Evolutionary conservation across 2,888 invertebrate genomes (phyloP), one percentile per base, ranked within the genome.

Genomic region (Thecophora atra): DNA sequence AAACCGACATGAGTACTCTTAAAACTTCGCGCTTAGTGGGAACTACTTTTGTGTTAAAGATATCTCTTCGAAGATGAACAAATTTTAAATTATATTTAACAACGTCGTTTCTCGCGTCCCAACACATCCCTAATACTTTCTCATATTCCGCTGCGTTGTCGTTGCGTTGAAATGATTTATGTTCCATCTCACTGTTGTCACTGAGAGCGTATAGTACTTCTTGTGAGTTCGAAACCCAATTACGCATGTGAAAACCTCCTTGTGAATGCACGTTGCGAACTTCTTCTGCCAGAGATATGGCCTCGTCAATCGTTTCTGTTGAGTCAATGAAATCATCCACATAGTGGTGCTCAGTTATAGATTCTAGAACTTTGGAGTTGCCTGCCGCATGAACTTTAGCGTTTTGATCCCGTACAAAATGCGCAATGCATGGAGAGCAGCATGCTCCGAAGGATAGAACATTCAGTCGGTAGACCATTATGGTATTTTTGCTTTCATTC

Each of bases 171-270:
- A 30, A 30, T 60, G 30, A 6, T 62, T 30, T 62, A 8, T 17
- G 15, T 37, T 37, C 62, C n/a, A 19, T 17, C n/a, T 60, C 11
- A 26, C 28, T 19, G 13, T 37, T 44, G 37, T 64, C 44, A 21
- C 52, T 28, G 3, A 56, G 42, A 52, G 56, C 42, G 2, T 64
- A 4, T 15, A 64, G 64, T 11, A 64, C 64, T 54, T 42, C n/a
- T 2, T 42, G 24, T 15, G 54, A 62, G 62, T 74, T 74, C 2
- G 68, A 72, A 26, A 71, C 65, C 71, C 71, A 71, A 42, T 73
- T 71, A 60, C 70, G 65, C 13, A 74, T 71, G n/a, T 71, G 65
- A 60, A 73, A 74, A 24, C 71, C 74, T 24, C 52, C 74, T 65
- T 71, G 44, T 0, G 28, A 54, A 56, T 72, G 72, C 0, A 72